A percentile compares a stretch with the other conserved stretches of the same genome.
These are phyloP conservation scores for Colletes latitarsis DNA, from an alignment of 1,140 invertebrate species.

Conservation along the genomic window DNA sequence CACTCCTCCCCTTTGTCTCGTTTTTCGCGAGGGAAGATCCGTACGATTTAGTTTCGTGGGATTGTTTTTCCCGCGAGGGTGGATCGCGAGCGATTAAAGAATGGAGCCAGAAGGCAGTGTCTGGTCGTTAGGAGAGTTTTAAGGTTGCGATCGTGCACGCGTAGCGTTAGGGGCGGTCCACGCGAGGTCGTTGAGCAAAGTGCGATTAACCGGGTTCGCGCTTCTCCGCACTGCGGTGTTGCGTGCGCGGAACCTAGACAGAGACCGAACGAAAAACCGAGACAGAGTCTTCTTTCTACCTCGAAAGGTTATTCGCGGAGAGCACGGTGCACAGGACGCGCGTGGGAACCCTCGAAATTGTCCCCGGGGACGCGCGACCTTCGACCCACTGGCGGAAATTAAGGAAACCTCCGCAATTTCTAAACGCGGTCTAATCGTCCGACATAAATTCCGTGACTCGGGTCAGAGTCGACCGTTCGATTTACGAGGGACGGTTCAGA, in stretches of 20 bases:
- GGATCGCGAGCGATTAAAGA: background rate
- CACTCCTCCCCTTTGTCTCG: too few species aligned
- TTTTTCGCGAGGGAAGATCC: too few species aligned
- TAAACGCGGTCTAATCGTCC: constrained; percentile 32
- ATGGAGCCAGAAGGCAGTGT: background rate
- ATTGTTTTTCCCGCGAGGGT: background rate
- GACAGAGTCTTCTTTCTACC: background rate
- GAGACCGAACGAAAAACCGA: background rate
- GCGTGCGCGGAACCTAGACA: background rate
- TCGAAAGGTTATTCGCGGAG: constrained; percentile 16
- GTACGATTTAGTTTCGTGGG: too few species aligned
- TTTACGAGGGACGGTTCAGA: background rate
- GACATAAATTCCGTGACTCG: constrained; percentile 6
- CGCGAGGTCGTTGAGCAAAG: constrained; percentile 13
- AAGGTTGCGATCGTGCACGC: constrained; percentile 7
- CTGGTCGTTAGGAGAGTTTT: background rate
- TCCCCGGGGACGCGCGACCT: constrained; percentile 34
- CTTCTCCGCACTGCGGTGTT: constrained; percentile 37
- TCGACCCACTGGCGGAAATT: constrained; percentile 27
- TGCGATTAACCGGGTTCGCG: constrained; percentile 55
- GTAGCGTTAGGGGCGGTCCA: constrained; percentile 1
- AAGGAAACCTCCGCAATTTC: constrained; percentile 22
- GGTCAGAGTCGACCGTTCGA: background rate
- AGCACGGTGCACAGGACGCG: constrained; percentile 1
- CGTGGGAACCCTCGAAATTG: constrained; percentile 35